A percentile compares a stretch with the other conserved stretches of the same genome.
Evolutionary conservation across 2,113 vertebrate genomes (phyloP).

Genomic region (Etia nguti): DNA sequence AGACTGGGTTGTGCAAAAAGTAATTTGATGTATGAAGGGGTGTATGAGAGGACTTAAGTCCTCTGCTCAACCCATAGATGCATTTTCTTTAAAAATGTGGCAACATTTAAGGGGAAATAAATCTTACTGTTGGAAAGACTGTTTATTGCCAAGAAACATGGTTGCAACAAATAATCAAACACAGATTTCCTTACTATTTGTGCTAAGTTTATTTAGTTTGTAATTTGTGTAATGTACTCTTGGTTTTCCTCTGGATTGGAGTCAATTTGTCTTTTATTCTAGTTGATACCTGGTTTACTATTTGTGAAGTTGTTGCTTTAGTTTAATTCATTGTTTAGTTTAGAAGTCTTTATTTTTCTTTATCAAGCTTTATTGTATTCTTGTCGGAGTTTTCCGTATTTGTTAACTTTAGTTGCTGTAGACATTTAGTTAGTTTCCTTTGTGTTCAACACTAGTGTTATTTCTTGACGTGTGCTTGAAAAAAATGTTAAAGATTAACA

Average conservation of each 20-base stretch:
- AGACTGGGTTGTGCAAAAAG: neutral
- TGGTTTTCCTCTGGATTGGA: neutral
- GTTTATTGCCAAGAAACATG: neutral
- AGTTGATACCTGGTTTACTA: neutral
- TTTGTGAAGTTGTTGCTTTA: neutral
- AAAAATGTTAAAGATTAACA: neutral
- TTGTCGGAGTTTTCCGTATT: fast-evolving
- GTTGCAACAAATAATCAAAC: neutral
- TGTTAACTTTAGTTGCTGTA: neutral
- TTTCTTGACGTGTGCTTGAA: neutral
- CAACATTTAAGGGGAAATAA: neutral
- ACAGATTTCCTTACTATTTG: neutral
- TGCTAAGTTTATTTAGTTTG: neutral
- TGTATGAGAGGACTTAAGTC: fast-evolving
- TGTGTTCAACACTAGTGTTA: neutral
- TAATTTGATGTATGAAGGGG: neutral
- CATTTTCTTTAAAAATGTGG: neutral
- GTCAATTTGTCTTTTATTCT: neutral
- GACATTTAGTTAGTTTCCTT: neutral
- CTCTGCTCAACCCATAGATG: neutral
- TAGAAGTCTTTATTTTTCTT: neutral
- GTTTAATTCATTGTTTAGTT: neutral
- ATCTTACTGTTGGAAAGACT: neutral
- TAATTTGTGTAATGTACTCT: neutral
- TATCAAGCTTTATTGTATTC: neutral